Evolutionary conservation across 1,140 invertebrate species (phyloP).

Genomic region (Reticulitermes speratus): DNA sequence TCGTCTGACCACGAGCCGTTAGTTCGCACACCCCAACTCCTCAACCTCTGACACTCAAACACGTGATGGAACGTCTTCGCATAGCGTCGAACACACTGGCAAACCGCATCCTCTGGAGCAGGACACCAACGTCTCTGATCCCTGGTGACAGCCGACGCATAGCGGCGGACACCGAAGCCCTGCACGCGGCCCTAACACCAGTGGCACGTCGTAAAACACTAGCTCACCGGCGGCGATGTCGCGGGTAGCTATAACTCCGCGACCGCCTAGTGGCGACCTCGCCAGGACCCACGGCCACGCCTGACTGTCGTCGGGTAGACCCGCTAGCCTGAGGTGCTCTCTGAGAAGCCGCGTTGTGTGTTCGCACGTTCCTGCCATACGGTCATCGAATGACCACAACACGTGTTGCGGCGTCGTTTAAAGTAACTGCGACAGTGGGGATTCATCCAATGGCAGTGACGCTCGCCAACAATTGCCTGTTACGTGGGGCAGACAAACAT

Average conservation of each 20-base stretch:
- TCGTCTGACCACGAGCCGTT: constrained; percentile 51
- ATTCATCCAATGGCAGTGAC: no score
- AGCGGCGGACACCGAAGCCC: constrained; percentile 49
- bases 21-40: constrained; percentile 41
- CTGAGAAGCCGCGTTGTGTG: constrained; percentile 37
- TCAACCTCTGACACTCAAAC: constrained; percentile 53
- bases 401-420: no score
- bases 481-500: no score
- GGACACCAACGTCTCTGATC: constrained; percentile 40
- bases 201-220: constrained; percentile 64
- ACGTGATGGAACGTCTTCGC: constrained; percentile 55
- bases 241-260: constrained; percentile 63
- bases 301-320: background rate
- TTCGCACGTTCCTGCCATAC: background rate
- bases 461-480: no score
- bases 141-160: constrained; percentile 55
- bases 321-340: constrained; percentile 39
- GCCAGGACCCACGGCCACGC: constrained; percentile 45
- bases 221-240: constrained; percentile 63
- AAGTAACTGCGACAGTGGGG: no score
- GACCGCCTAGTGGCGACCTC: constrained; percentile 58
- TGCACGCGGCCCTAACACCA: constrained; percentile 59
- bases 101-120: constrained; percentile 59
- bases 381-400: background rate
- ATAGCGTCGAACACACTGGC: constrained; percentile 58